These are phyloP conservation scores for Hozukius guyotensis DNA, from an alignment of 2,797 vertebrate genomes.

Conservation along the genomic window DNA sequence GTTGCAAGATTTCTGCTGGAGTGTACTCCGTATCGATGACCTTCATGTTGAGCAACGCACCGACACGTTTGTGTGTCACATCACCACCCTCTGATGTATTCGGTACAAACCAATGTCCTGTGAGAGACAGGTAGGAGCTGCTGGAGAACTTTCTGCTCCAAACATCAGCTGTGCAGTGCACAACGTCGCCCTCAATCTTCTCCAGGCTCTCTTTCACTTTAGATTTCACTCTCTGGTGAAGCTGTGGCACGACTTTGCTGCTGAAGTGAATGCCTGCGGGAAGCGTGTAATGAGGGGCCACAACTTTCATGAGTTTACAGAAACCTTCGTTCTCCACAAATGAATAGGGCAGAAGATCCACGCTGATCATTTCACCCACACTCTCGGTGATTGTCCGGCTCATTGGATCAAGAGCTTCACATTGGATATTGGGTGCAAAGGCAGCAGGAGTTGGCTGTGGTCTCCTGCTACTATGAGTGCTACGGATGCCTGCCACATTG, in stretches of 20 bases:
- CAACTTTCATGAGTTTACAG: not conserved
- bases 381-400: not conserved
- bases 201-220: not conserved
- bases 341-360: not conserved
- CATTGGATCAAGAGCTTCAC: not conserved
- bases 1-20: not conserved
- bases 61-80: not conserved
- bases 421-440: too few relatives aligned
- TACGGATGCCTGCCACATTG: not conserved
- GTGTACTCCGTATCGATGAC: not conserved
- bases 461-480: not conserved
- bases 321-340: not conserved
- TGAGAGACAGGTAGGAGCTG: constrained; percentile 3
- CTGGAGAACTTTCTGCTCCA: not conserved
- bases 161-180: constrained; percentile 8
- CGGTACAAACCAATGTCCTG: not conserved
- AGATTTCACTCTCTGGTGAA: not conserved
- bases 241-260: not conserved
- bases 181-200: not conserved
- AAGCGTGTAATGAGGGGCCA: not conserved
- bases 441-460: not conserved
- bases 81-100: not conserved
- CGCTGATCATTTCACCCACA: not conserved
- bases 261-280: not conserved
- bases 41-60: not conserved